A percentile compares a stretch with the other conserved stretches of the same genome.
Evolutionary conservation across 1,140 invertebrate genomes (phyloP).

Genomic region (Brachionus manjavacas): DNA sequence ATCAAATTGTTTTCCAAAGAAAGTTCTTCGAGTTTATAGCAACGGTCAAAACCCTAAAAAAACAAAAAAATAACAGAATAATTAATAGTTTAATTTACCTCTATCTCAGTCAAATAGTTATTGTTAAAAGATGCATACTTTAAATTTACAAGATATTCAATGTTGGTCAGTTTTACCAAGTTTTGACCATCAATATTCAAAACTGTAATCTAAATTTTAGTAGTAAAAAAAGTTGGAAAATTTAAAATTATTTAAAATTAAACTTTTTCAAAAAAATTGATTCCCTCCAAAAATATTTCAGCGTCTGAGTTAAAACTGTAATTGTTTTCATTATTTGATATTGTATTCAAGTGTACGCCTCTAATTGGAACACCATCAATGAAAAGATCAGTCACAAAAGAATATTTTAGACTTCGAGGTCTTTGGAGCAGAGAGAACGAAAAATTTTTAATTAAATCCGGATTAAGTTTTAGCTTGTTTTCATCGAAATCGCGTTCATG

Average conservation of each 20-base stretch:
- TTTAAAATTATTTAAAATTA: background rate
- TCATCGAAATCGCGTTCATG: slow-evolving; percentile 20
- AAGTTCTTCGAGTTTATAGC: slow-evolving; percentile 59
- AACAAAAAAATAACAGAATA: too few relatives aligned
- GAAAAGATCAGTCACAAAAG: slow-evolving; percentile 35
- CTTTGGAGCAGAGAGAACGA: background rate
- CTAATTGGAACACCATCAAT: background rate
- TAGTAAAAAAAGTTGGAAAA: background rate
- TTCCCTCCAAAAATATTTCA: background rate
- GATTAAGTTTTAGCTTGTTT: background rate
- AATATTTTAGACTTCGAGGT: background rate
- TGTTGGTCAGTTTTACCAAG: background rate
- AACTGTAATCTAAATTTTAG: background rate
- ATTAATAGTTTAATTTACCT: slow-evolving; percentile 48
- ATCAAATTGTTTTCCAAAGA: slow-evolving; percentile 86
- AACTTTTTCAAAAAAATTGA: slow-evolving; percentile 27
- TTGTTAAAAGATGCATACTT: slow-evolving; percentile 55
- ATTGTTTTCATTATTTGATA: background rate
- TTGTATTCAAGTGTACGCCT: background rate
- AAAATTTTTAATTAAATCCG: background rate
- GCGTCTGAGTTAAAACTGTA: background rate
- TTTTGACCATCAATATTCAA: slow-evolving; percentile 1
- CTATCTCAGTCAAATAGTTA: slow-evolving; percentile 55
- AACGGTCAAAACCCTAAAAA: slow-evolving; percentile 54
- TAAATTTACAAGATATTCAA: slow-evolving; percentile 46